Evolutionary conservation across 2,113 vertebrate genomes (phyloP).

Genomic region (Chrysochloris asiatica): DNA sequence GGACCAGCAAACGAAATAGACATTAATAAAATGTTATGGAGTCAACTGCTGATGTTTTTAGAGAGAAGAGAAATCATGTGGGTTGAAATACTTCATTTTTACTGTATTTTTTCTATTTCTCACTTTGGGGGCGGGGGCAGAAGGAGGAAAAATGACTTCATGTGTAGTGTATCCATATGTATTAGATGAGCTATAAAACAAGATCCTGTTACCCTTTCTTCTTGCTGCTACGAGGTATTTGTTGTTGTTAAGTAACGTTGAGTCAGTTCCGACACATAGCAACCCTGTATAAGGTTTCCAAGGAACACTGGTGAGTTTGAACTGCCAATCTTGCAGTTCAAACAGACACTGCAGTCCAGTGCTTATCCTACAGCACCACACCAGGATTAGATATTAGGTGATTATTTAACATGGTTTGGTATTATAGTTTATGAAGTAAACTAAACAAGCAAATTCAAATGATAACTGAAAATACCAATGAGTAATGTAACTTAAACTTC

Average conservation of each 20-base stretch:
- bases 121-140: background rate
- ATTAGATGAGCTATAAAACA: constrained; percentile 8
- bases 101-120: background rate
- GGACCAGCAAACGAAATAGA: background rate
- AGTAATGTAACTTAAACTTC: background rate
- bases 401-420: background rate
- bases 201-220: constrained; percentile 4
- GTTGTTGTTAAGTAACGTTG: too few relatives aligned
- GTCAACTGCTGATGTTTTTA: background rate
- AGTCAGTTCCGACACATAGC: too few relatives aligned
- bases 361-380: too few relatives aligned
- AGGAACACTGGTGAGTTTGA: too few relatives aligned
- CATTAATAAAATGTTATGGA: background rate
- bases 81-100: background rate
- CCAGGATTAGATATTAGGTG: background rate
- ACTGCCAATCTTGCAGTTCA: too few relatives aligned
- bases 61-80: background rate
- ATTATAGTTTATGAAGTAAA: background rate
- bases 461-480: background rate
- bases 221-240: background rate
- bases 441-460: constrained; percentile 11
- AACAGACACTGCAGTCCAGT: too few relatives aligned
- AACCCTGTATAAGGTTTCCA: too few relatives aligned
- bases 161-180: background rate
- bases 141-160: background rate